Evolutionary conservation across 2,113 vertebrate species (phyloP), one percentile per base, ranked within the genome.

Genomic region (Pseudolaguvia tuberculata): DNA sequence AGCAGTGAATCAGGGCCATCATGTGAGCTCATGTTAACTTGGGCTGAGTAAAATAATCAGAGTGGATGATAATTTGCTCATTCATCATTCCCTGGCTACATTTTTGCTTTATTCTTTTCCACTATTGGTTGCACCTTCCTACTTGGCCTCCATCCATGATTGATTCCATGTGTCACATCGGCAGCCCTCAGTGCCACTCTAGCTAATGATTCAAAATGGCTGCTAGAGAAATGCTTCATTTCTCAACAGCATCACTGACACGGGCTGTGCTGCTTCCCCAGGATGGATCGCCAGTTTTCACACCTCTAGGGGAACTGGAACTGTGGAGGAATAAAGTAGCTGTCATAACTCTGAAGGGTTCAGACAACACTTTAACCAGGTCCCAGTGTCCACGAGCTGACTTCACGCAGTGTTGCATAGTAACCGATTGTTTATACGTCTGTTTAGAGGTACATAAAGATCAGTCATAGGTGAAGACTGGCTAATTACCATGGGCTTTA

Each of bases 171-270:
- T 82, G 81, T 83, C 72, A 50, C 74, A 21, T 75, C 31, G 70
- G 53, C 78, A 71, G 77, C 72, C 77, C 79, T 83, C 10, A 69
- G 56, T 81, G 62, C 82, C 72, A 68, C 78, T 76, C 81, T 1
- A 47, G 78, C 81, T 89, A 85, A 88, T 87, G 88, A 86, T 87
- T 87, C 75, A 87, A 86, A 87, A 85, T 83, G 31, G 82, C 85
- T 57, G 11, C 57, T 29, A 70, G 18, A 0, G 27, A 76, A 31
- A 53, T 29, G 75, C 35, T 65, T 55, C 31, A 15, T 59, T 75
- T 78, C 63, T 65, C 21, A 53, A 56, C 62, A 15, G 57, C 20
- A 21, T n/a, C 39, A 12, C 15, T 20, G 63, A 59, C 51, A 52
- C 15, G 6, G 23, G 31, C 57, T 65, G 9, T 1, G 57, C 58